Percentiles rank a stretch among this genome's conserved stretches.
phyloP scores from a whole-genome alignment of 2,113 vertebrate genomes.

The Arizona elegans region DNA sequence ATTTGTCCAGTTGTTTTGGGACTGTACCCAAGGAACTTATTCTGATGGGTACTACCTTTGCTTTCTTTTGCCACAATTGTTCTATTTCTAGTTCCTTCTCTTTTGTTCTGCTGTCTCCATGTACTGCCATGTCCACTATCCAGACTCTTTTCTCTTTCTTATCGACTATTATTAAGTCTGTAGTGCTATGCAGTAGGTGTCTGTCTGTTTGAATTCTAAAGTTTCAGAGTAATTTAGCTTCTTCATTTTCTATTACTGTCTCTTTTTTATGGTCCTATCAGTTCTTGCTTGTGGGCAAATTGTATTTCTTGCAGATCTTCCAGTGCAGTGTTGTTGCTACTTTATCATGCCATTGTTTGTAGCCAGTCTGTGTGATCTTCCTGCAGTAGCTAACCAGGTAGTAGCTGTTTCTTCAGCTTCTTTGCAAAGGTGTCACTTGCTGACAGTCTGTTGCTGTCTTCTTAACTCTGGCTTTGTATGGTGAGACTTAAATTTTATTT shows the following conservation, averaged over 20 bases:
- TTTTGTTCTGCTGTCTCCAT: background rate
- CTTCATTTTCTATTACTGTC: background rate
- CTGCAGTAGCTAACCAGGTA: background rate
- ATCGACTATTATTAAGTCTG: background rate
- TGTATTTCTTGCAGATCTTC: background rate
- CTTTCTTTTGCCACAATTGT: background rate
- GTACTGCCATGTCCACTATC: background rate
- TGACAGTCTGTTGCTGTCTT: background rate
- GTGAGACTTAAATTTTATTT: background rate
- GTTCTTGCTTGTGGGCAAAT: background rate
- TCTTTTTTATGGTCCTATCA: background rate
- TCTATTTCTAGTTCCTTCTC: background rate
- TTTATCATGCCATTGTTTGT: background rate
- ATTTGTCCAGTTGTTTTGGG: background rate
- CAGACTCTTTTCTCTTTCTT: background rate
- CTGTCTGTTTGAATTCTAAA: background rate
- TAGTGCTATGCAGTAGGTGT: background rate
- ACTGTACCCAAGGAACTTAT: background rate
- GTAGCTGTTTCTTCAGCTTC: background rate
- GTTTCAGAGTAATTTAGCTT: background rate
- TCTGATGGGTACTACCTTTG: background rate
- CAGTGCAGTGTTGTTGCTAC: background rate
- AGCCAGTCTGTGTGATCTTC: background rate
- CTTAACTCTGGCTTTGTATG: background rate
- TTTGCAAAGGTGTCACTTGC: background rate